Evolutionary conservation across 2,113 vertebrate species (phyloP), one percentile per base, ranked within the genome.

Genomic region (Cranoglanis bouderius): DNA sequence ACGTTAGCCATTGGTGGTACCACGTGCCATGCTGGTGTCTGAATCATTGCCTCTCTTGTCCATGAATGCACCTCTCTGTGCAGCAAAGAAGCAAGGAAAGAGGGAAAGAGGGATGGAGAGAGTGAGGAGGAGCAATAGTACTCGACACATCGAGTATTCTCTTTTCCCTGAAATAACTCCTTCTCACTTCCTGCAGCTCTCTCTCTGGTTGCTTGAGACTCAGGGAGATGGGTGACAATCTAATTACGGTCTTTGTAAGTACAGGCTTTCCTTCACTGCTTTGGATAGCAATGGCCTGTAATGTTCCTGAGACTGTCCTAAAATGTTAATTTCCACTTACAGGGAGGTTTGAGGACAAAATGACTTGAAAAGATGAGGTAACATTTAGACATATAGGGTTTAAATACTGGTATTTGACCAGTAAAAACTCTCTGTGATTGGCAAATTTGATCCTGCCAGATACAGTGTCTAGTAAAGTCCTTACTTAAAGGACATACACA

Each of bases 61-160:
- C 32, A 59, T 93, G 94, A 95, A 94, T 93, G 93, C 88, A 21
- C 26, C 89, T 90, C 92, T 94, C 92, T 95, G 94, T 95, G 93
- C 88, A 91, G 40, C 57, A 74, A 84, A 8, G 24, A 49, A 49
- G 74, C 63, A 86, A 83, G 9, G 55, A 67, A 75, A 51, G 63
- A 82, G 83, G 9, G 55, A 57, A 75, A 51, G 63, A 82, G 83
- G 82, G 43, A 75, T 65, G 78, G 67, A 14, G 57, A 57, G 35
- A 19, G 49, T 67, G n/a, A 43, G 63, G 57, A 86, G 75, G 61
- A 75, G 92, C 87, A 88, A 46, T 43, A 2, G n/a, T n/a, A n/a
- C n/a, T n/a, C n/a, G 59, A 82, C 9, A 83, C 74, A 70, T 46
- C 53, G 82, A 88, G 40, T 38, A 24, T 63, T 67, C 53, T 72